These are phyloP conservation scores for Bathynomus jamesi DNA, from an alignment of 1,140 invertebrate genomes.

Conservation along the genomic window DNA sequence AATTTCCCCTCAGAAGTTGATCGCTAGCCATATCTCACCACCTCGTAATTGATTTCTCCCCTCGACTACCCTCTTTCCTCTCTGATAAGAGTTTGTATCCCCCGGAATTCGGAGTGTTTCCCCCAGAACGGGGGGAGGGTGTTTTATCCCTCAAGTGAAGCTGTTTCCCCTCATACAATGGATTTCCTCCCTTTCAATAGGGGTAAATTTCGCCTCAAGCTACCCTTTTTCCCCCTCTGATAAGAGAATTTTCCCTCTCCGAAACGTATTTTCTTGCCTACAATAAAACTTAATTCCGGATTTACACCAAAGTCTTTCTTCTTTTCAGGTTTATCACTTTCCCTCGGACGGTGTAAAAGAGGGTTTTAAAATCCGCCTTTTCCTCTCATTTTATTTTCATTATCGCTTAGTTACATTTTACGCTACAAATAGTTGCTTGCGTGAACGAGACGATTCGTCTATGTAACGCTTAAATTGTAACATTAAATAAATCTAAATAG, in stretches of 20 bases:
- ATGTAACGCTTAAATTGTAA: too few species aligned
- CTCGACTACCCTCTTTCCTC: neutral
- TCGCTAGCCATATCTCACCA: neutral
- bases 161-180: neutral
- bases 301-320: neutral
- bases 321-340: too few species aligned
- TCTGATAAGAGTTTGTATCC: neutral
- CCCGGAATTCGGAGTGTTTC: neutral
- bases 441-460: too few species aligned
- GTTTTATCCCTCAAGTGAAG: neutral
- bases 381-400: too few species aligned
- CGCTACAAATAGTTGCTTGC: too few species aligned
- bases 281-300: neutral
- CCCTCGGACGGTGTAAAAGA: too few species aligned
- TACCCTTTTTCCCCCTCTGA: neutral
- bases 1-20: neutral
- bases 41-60: slow-evolving; percentile 1
- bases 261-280: neutral
- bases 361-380: too few species aligned
- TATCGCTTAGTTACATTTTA: too few species aligned
- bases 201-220: neutral
- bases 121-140: neutral
- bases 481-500: too few species aligned
- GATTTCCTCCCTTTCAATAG: neutral
- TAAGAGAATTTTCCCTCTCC: neutral